Base-by-base conservation (phyloP, 2,113 vertebrate species). In the Perca fluviatilis region DNA sequence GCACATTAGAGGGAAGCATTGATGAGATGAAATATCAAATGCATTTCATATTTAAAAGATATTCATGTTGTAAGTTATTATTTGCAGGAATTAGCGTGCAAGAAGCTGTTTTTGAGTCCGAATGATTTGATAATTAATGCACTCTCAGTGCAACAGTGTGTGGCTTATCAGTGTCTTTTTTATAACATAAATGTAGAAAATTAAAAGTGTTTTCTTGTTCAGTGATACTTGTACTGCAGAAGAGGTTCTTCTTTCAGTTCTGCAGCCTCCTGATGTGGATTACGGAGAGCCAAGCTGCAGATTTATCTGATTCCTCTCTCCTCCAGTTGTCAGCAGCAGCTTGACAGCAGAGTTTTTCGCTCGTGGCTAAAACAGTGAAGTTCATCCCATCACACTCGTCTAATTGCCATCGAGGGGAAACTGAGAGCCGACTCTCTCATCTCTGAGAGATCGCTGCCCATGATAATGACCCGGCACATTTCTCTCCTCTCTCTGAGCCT, bases 361-460 rank as follows among this genome's bases (percentile, higher is more conserved):
- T 94, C 79, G 89, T 87, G 91, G 93, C 92, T 80, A 91, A 90
- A 93, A 88, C 87, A 86, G 77, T 76, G 84, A 90, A 92, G 90
- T 94, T 94, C 86, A 94, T 94, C 89, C 93, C 88, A 82, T 89
- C 83, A 86, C 79, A 73, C 74, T 80, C 78, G 67, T 68, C 87
- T 94, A 94, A 95, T 94, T 94, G 89, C 85, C 89, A 75, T 90
- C 91, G 88, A 90, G 87, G 83, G 94, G 91, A 90, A 94, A 91
- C 23, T 25, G 81, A 60, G 74, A 80, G 79, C 54, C 62, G 50
- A 23, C 58, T 74, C 74, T 89, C 67, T 84, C 77, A 84, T 82
- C 83, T 86, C 60, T 46, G 79, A 92, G 91, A 83, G 57, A 30
- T 73, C 79, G 86, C 86, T 49, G 78, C 83, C 86, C 90, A 84